phyloP scores from a whole-genome alignment of 2,113 vertebrate genomes.

The Motacilla alba region DNA sequence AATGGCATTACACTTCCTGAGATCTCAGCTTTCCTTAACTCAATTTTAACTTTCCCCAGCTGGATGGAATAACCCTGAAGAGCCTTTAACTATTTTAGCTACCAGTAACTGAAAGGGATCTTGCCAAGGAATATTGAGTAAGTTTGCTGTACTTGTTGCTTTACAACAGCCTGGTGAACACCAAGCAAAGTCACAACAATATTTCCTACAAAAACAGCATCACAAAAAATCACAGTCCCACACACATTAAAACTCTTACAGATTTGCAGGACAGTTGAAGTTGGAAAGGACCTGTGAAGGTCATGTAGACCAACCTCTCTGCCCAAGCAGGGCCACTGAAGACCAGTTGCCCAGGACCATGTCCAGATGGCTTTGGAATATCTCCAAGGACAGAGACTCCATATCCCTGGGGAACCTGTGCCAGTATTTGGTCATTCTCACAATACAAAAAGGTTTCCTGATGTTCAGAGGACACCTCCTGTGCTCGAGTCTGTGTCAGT shows the following conservation, averaged over 20 bases:
- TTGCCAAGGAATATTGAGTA: background rate
- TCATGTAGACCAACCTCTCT: background rate
- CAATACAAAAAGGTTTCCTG: background rate
- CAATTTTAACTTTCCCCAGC: background rate
- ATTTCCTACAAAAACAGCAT: background rate
- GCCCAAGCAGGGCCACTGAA: background rate
- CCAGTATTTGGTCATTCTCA: background rate
- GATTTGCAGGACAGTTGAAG: background rate
- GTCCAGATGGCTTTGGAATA: background rate
- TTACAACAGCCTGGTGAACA: background rate
- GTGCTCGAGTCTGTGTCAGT: background rate
- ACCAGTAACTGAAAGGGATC: background rate
- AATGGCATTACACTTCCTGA: background rate
- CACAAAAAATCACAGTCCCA: background rate
- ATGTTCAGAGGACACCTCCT: background rate
- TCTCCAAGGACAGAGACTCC: background rate
- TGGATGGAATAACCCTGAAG: background rate
- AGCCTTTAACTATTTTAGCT: background rate
- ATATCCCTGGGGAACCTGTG: background rate
- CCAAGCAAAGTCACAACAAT: background rate
- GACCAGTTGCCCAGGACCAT: background rate
- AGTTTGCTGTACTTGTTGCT: background rate
- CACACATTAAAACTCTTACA: background rate
- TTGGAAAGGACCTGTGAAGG: background rate
- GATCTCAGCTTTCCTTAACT: background rate